These are phyloP conservation scores for Phaedon cochleariae DNA, from an alignment of 2,888 invertebrate genomes.

Conservation along the genomic window DNA sequence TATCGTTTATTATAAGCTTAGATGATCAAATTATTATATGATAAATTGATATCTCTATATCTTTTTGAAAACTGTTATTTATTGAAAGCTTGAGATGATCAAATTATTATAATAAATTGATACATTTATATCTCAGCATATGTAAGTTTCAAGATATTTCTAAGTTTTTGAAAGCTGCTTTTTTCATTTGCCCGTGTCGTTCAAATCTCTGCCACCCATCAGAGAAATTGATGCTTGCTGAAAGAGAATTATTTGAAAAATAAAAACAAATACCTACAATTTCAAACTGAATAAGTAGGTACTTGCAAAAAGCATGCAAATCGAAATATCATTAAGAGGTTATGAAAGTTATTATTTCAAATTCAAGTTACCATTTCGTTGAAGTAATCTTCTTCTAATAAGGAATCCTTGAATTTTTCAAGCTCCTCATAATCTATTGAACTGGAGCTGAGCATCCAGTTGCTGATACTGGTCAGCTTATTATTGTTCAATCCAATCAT, in stretches of 20 bases:
- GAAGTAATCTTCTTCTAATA: conserved; percentile 14
- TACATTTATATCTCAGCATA: neutral
- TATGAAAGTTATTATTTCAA: conserved; percentile 4
- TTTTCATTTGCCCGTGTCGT: neutral
- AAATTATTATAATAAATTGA: neutral
- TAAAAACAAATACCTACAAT: conserved; percentile 4
- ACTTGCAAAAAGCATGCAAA: conserved; percentile 14
- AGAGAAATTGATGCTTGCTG: neutral
- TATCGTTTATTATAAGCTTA: no score
- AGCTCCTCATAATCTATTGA: conserved; percentile 2
- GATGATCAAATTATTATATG: no score
- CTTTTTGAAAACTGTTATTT: neutral
- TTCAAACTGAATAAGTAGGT: conserved; percentile 11
- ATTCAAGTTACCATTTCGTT: conserved; percentile 14
- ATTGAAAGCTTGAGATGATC: neutral
- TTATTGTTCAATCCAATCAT: conserved; percentile 6
- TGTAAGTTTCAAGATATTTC: neutral
- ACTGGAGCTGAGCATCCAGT: conserved; percentile 5
- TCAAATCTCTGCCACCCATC: neutral
- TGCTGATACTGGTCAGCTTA: conserved; percentile 3
- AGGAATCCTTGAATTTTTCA: conserved; percentile 4
- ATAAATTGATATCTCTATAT: no score
- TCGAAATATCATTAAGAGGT: conserved; percentile 10
- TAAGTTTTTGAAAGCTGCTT: no score
- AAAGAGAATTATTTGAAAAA: neutral